phyloP scores from a whole-genome alignment of 2,888 invertebrate species.

The Pollenia griseotomentosa region DNA sequence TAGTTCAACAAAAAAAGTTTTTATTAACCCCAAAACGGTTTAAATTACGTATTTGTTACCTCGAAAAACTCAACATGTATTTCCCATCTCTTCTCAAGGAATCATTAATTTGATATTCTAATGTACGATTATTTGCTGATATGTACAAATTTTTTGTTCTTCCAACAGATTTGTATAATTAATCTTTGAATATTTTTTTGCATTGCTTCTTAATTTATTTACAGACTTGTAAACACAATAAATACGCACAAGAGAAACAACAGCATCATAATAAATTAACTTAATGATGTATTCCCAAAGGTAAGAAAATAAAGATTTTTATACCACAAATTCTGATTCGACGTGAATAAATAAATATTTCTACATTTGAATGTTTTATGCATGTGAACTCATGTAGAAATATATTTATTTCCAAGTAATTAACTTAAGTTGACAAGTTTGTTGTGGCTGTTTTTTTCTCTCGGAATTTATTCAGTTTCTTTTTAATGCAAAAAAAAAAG shows the following conservation, averaged over 20 bases:
- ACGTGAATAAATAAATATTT: constrained; percentile 38
- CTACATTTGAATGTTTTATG: constrained; percentile 8
- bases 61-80: background rate
- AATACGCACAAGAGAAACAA: background rate
- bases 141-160: background rate
- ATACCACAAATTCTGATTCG: background rate
- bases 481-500: background rate
- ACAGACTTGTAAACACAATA: background rate
- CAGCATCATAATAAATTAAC: constrained; percentile 53
- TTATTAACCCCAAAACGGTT: too few species aligned
- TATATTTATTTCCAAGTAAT: constrained; percentile 67
- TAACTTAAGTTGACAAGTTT: constrained; percentile 61
- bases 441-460: background rate
- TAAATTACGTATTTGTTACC: too few species aligned
- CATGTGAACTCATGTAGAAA: constrained; percentile 52
- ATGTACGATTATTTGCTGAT: constrained; percentile 3
- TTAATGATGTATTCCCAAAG: constrained; percentile 45
- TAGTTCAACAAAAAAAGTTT: too few species aligned
- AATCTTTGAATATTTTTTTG: constrained; percentile 9
- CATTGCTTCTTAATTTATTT: constrained; percentile 16
- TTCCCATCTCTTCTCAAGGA: background rate
- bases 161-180: constrained; percentile 17
- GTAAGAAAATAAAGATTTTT: constrained; percentile 37
- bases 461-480: background rate
- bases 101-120: background rate